Evolutionary conservation across 2,888 invertebrate species (phyloP), one percentile per base, ranked within the genome.

Genomic region (Dioctria linearis): DNA sequence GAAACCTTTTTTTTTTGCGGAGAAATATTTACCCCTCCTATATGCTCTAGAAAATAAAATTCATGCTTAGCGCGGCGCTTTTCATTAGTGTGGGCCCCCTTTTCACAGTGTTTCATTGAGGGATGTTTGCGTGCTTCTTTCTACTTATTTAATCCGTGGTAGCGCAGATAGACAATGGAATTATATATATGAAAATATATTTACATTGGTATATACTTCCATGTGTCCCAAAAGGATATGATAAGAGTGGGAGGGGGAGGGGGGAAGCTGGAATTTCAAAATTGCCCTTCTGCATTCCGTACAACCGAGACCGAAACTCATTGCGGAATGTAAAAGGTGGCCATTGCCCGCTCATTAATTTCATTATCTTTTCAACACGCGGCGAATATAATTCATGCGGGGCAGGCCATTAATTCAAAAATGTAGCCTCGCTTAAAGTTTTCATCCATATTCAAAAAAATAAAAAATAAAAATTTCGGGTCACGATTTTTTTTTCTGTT

Each of bases 331-430:
- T 61, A 61, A 61, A 61, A 61, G 39, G 61, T 39, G 73, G 73
- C 39, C 73, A 57, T 73, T 59, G 59, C 13, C 73, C 37, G 57
- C 73, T 73, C 73, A 73, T 73, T 73, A 59, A 73, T 73, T 57
- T 73, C 73, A 73, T 73, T 73, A 73, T 73, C 73, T 73, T 73
- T 73, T 57, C 73, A 73, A 73, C 73, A 42, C 73, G 25, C 25
- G 73, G 13, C 57, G 51, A 57, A 51, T 57, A 73, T 73, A 73
- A 73, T 73, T 73, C 73, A 73, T 73, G 73, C 57, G 73, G 42
- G 73, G 43, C 73, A 6, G 42, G 43, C 73, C 39, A 73, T 73
- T 73, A 73, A 73, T 61, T 39, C 61, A 39, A 25, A 61, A 25
- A 61, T 8, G 61, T 61, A 61, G 61, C 37, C 61, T 39, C 37